Conservation (phyloP, 2,797 vertebrate species). For the Mionectes olivaceus region DNA sequence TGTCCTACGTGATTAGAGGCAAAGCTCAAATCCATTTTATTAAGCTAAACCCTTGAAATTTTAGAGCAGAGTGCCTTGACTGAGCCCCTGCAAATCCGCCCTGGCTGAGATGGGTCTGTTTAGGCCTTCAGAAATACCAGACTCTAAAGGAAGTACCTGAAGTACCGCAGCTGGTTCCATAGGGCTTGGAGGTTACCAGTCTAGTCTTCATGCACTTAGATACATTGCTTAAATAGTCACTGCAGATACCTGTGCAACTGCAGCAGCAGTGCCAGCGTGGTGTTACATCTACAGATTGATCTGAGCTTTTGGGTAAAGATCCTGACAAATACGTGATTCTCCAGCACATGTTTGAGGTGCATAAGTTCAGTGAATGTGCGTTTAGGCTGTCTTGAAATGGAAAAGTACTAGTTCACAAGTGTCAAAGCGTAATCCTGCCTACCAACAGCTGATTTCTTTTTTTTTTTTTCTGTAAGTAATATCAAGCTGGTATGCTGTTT, state of each 20-base stretch:
- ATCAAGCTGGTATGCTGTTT: neutral
- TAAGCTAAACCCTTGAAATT: neutral
- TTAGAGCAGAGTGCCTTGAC: neutral
- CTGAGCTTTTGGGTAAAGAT: neutral
- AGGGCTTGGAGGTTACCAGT: neutral
- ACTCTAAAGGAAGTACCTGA: neutral
- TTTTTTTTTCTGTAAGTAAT: neutral
- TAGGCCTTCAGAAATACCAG: neutral
- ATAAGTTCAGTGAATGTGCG: neutral
- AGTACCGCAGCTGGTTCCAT: neutral
- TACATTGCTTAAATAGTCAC: neutral
- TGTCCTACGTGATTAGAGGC: neutral
- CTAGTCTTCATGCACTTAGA: neutral
- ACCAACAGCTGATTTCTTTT: neutral
- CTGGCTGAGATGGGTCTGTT: neutral
- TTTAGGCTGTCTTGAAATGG: neutral
- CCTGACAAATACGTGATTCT: neutral
- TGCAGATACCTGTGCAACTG: neutral
- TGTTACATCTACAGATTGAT: neutral
- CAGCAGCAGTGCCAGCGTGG: neutral
- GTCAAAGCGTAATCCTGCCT: neutral
- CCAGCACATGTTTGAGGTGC: neutral
- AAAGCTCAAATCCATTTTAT: constrained; percentile 22
- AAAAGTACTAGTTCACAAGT: neutral
- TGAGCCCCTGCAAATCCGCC: neutral